These are phyloP conservation scores for Elmis aenea DNA, from an alignment of 2,888 invertebrate species.

Conservation along the genomic window DNA sequence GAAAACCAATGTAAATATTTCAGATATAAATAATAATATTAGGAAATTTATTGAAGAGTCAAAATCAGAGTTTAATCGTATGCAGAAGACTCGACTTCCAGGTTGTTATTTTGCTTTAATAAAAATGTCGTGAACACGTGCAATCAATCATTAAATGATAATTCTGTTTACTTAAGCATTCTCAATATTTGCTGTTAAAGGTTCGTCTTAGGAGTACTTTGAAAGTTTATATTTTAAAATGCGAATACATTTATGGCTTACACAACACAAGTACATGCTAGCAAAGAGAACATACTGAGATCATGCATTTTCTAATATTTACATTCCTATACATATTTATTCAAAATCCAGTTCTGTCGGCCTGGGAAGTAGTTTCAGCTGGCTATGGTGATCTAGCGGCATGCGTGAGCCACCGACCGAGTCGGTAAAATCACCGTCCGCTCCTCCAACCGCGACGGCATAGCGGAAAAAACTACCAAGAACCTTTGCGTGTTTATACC, in stretches of 20 bases:
- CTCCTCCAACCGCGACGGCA: conserved; percentile 11
- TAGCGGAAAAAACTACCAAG: conserved; percentile 14
- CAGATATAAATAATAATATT: too few species aligned
- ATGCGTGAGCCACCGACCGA: conserved; percentile 12
- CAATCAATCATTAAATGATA: too few species aligned
- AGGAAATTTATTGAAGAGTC: too few species aligned
- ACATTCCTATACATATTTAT: conserved; percentile 24
- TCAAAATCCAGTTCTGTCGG: conserved; percentile 22
- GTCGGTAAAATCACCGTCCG: conserved; percentile 8
- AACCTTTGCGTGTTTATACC: conserved; percentile 8
- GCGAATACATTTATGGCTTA: conserved; percentile 11
- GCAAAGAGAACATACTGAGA: conserved; percentile 6
- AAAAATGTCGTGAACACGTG: too few species aligned
- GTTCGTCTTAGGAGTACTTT: too few species aligned
- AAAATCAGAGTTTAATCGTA: too few species aligned
- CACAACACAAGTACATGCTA: conserved; percentile 6
- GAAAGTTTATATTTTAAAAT: conserved; percentile 10
- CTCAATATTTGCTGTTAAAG: too few species aligned
- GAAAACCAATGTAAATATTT: too few species aligned
- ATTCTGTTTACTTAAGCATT: too few species aligned
- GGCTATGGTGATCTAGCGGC: conserved; percentile 16
- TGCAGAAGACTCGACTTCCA: too few species aligned
- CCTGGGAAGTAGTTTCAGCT: conserved; percentile 16
- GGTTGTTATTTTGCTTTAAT: too few species aligned
- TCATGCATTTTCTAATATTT: conserved; percentile 23